Evolutionary conservation across 2,888 invertebrate species (phyloP).

Genomic region (Pilophorus perplexus): DNA sequence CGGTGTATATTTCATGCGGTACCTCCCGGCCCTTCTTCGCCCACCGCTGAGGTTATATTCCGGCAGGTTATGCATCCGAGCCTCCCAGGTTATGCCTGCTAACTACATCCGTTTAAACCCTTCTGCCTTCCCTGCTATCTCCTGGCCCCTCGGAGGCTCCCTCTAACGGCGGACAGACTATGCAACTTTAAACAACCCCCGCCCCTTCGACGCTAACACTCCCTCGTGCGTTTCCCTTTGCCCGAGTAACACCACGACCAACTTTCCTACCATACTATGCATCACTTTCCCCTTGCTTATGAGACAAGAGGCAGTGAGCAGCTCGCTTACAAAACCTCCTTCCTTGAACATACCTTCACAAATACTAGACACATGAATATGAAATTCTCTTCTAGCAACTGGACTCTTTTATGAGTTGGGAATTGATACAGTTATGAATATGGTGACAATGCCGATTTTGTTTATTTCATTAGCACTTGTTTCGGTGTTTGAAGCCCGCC

Average conservation of each 20-base stretch:
- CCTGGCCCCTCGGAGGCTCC: not conserved
- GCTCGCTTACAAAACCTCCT: too few species aligned
- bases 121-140: not conserved
- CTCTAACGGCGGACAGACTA: slow-evolving; percentile 21
- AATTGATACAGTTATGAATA: too few species aligned
- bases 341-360: too few species aligned
- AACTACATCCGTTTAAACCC: slow-evolving; percentile 31
- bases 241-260: slow-evolving; percentile 13
- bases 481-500: too few species aligned
- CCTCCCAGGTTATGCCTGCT: slow-evolving; percentile 25
- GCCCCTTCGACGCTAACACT: not conserved
- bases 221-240: not conserved
- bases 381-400: too few species aligned
- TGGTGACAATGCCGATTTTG: too few species aligned
- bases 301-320: slow-evolving; percentile 3
- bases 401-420: too few species aligned
- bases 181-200: slow-evolving; percentile 27
- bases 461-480: too few species aligned
- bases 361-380: too few species aligned
- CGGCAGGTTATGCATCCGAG: slow-evolving; percentile 6
- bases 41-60: too few species aligned
- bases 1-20: slow-evolving; percentile 23
- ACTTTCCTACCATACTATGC: slow-evolving; percentile 1
- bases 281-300: slow-evolving; percentile 15
- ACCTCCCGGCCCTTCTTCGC: not conserved